Conservation (phyloP, 2,888 invertebrate species). For the Biston betularia region DNA sequence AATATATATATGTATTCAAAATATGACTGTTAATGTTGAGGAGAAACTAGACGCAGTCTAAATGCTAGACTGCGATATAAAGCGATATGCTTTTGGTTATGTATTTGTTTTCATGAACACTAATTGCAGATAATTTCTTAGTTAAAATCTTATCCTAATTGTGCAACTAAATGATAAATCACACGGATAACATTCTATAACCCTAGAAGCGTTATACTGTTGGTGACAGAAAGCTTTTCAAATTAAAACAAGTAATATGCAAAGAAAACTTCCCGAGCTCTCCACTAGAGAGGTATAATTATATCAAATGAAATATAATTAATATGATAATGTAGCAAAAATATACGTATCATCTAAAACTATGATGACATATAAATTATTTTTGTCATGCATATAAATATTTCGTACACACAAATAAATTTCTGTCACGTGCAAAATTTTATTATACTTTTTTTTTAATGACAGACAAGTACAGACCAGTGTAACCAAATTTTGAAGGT, state of each 20-base stretch:
- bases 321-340: conserved; percentile 44
- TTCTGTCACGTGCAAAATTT: conserved; percentile 78
- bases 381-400: conserved; percentile 72
- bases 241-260: conserved; percentile 60
- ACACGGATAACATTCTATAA: conserved; percentile 50
- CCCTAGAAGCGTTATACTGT: conserved; percentile 62
- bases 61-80: conserved; percentile 36
- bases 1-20: not conserved
- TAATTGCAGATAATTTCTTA: conserved; percentile 29
- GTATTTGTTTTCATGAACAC: conserved; percentile 18
- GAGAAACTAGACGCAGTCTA: conserved; percentile 47
- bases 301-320: conserved; percentile 63
- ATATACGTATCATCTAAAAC: conserved; percentile 51
- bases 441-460: conserved; percentile 20
- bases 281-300: conserved; percentile 84
- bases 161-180: conserved; percentile 58
- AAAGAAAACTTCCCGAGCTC: conserved; percentile 82
- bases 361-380: conserved; percentile 57
- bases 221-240: conserved; percentile 78
- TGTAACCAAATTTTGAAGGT: conserved; percentile 29
- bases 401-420: conserved; percentile 59
- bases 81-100: conserved; percentile 44
- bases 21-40: conserved; percentile 17
- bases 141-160: conserved; percentile 43
- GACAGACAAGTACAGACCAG: conserved; percentile 24